Evolutionary conservation across 2,888 invertebrate genomes (phyloP).

Genomic region (Linyphia triangularis): DNA sequence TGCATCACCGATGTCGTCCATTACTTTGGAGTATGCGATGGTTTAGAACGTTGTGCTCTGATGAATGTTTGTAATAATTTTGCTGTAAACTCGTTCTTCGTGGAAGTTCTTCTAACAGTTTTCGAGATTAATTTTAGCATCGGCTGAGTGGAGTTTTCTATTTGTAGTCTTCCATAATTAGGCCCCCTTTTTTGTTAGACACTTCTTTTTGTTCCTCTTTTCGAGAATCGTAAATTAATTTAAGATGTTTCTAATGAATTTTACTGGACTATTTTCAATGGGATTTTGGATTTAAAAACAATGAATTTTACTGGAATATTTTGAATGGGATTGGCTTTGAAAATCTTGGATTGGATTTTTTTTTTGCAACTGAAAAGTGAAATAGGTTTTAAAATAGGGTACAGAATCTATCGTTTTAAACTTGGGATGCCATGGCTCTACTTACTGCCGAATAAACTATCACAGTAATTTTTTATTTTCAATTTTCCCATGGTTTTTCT

Average conservation of each 20-base stretch:
- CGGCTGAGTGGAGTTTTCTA: conserved; percentile 10
- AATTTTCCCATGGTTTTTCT: too few species aligned
- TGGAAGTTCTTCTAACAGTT: neutral
- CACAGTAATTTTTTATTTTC: too few species aligned
- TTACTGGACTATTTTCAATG: too few species aligned
- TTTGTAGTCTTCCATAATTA: conserved; percentile 5
- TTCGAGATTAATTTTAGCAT: conserved; percentile 20
- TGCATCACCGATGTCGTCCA: conserved; percentile 10
- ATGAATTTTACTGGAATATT: too few species aligned
- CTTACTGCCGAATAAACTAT: too few species aligned
- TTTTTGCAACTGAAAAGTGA: too few species aligned
- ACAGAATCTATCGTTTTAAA: too few species aligned
- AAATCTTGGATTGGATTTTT: too few species aligned
- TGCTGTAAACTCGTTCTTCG: conserved; percentile 2
- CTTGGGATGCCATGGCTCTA: too few species aligned
- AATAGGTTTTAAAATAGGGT: too few species aligned
- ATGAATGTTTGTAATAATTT: conserved; percentile 44
- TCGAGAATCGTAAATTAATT: conserved; percentile 21
- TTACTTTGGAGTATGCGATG: neutral
- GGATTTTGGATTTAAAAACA: too few species aligned
- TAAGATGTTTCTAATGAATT: neutral
- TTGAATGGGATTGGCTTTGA: too few species aligned
- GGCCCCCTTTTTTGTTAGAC: neutral
- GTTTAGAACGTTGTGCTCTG: conserved; percentile 1
- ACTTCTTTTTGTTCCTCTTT: neutral